Percentiles rank a stretch among this genome's conserved stretches.
phyloP scores from a whole-genome alignment of 30 jellyfish, hydroid and myxozoan genomes.

The Kudoa iwatai region DNA sequence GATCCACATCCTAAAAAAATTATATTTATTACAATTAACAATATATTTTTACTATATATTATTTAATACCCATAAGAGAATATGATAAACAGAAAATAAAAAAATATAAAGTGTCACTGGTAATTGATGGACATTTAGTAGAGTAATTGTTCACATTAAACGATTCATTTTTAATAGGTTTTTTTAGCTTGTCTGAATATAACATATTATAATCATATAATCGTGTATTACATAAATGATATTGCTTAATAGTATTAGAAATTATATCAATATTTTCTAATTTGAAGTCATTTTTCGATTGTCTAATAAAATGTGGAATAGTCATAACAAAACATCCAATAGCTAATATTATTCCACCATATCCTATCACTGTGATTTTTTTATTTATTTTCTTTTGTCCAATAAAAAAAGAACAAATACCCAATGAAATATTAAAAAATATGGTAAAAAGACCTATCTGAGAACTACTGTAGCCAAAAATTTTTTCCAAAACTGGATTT shows the following conservation, averaged over 20 bases:
- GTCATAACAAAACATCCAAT: slow-evolving; percentile 15
- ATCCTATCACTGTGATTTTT: slow-evolving; percentile 22
- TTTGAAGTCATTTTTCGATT: slow-evolving; percentile 16
- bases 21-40: no score
- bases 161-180: no score
- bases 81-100: slow-evolving; percentile 16
- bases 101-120: no score
- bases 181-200: no score
- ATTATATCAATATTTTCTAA: slow-evolving; percentile 1
- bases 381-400: slow-evolving; percentile 22
- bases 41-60: no score
- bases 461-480: slow-evolving; percentile 39
- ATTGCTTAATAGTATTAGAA: not conserved
- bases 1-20: no score
- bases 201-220: no score
- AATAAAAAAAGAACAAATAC: slow-evolving; percentile 13
- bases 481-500: no score
- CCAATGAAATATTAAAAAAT: slow-evolving; percentile 39
- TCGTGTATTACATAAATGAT: no score
- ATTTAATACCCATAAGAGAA: slow-evolving; percentile 27
- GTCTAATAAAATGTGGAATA: slow-evolving; percentile 15
- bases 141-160: no score
- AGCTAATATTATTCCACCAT: slow-evolving; percentile 20
- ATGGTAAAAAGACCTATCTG: slow-evolving; percentile 14
- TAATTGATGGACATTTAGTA: no score